Percentiles rank a stretch among this genome's conserved stretches.
phyloP scores from a whole-genome alignment of 2,888 invertebrate genomes.

The Labia minor region DNA sequence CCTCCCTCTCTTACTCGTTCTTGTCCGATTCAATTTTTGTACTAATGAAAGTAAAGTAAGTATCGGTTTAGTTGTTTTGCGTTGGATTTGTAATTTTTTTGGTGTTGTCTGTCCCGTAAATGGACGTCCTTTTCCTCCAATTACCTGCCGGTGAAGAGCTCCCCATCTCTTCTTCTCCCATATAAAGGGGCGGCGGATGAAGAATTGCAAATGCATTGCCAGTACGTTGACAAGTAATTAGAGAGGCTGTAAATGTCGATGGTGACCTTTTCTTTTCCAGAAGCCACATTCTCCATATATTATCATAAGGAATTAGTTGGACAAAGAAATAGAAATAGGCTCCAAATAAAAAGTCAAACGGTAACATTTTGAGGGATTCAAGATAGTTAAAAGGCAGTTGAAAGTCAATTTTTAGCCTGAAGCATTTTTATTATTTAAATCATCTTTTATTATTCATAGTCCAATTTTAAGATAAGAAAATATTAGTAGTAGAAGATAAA shows the following conservation, averaged over 20 bases:
- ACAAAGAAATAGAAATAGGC: neutral
- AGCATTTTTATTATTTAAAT: neutral
- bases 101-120: neutral
- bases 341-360: neutral
- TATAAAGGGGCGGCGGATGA: conserved; percentile 1
- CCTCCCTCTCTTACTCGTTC: no score
- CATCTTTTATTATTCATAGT: no score
- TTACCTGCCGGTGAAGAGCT: neutral
- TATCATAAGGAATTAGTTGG: conserved; percentile 5
- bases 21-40: no score
- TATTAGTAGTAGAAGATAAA: no score
- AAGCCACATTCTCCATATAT: neutral
- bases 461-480: no score
- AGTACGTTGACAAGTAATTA: neutral
- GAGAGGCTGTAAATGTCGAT: neutral
- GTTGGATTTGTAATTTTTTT: no score
- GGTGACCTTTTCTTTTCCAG: conserved; percentile 8
- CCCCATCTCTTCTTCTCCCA: neutral
- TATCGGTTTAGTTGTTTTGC: no score
- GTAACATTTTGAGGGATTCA: neutral
- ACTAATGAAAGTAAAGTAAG: no score
- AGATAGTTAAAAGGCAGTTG: no score
- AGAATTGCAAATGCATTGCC: neutral
- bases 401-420: neutral
- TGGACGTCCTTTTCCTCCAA: neutral